Conservation (phyloP, 1,140 invertebrate species). For the Goniozus legneri region DNA sequence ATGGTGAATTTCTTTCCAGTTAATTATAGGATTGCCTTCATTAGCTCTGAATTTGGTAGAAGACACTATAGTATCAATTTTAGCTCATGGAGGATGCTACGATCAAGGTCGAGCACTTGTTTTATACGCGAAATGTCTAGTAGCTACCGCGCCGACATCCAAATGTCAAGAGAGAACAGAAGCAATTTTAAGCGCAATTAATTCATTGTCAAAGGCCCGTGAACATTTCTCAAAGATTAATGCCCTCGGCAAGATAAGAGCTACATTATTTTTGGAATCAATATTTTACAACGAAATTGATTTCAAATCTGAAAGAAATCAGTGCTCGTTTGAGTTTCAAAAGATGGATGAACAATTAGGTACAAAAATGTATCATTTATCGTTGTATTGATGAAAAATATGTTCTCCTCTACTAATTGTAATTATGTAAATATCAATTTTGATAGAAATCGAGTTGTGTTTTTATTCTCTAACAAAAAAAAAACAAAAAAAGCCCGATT, state of each 20-base stretch:
- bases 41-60: slow-evolving; percentile 71
- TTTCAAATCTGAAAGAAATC: slow-evolving; percentile 64
- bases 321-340: slow-evolving; percentile 68
- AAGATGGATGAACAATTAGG: slow-evolving; percentile 66
- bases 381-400: slow-evolving; percentile 32
- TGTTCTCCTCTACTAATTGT: too few relatives aligned
- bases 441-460: too few relatives aligned
- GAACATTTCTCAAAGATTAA: slow-evolving; percentile 70
- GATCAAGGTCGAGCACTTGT: slow-evolving; percentile 69
- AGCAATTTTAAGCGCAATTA: slow-evolving; percentile 62
- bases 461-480: too few relatives aligned
- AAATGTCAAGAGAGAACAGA: slow-evolving; percentile 51
- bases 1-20: slow-evolving; percentile 47
- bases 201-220: slow-evolving; percentile 64
- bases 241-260: slow-evolving; percentile 68
- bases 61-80: slow-evolving; percentile 66
- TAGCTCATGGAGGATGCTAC: slow-evolving; percentile 77
- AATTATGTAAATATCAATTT: too few relatives aligned
- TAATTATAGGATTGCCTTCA: slow-evolving; percentile 69
- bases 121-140: slow-evolving; percentile 66
- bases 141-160: slow-evolving; percentile 57
- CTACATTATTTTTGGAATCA: slow-evolving; percentile 65
- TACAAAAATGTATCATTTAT: slow-evolving; percentile 37
- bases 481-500: too few relatives aligned
- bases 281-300: slow-evolving; percentile 65